Conservation (phyloP, 2,888 invertebrate species). For the Epinotia nisella region DNA sequence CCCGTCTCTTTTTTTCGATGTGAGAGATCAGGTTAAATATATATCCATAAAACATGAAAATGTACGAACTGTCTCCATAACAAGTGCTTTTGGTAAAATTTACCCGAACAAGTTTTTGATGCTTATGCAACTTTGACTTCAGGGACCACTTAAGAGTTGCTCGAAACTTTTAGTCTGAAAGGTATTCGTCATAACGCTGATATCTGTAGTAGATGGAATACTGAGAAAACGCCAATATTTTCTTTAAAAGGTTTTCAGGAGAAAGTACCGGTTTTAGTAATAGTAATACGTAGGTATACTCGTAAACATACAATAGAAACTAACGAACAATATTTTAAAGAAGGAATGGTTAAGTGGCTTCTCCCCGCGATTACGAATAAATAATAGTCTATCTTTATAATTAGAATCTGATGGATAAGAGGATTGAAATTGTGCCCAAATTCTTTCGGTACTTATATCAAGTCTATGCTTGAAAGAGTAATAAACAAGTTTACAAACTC, state of each 20-base stretch:
- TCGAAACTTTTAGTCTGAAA: conserved; percentile 25
- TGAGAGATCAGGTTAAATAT: neutral
- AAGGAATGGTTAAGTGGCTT: neutral
- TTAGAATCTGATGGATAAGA: too few relatives aligned
- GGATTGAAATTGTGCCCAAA: too few relatives aligned
- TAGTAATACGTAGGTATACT: too few relatives aligned
- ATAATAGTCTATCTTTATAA: neutral
- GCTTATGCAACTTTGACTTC: conserved; percentile 56
- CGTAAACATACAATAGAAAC: too few relatives aligned
- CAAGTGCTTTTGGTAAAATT: conserved; percentile 57
- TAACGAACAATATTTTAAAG: neutral
- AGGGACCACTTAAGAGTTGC: conserved; percentile 46
- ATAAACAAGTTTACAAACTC: too few relatives aligned
- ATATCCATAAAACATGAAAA: conserved; percentile 49
- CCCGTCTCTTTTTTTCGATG: neutral
- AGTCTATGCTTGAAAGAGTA: too few relatives aligned
- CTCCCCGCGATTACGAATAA: too few relatives aligned
- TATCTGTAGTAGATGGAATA: neutral
- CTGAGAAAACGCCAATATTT: neutral
- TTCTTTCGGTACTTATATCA: too few relatives aligned
- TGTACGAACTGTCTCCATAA: conserved; percentile 59
- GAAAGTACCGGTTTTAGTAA: neutral
- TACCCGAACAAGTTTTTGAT: conserved; percentile 59
- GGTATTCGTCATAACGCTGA: conserved; percentile 8
- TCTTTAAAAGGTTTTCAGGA: neutral